Percentiles rank a stretch among this genome's conserved stretches.
Conservation (phyloP, 2,888 invertebrate genomes). For the Drosophila neotestacea region DNA sequence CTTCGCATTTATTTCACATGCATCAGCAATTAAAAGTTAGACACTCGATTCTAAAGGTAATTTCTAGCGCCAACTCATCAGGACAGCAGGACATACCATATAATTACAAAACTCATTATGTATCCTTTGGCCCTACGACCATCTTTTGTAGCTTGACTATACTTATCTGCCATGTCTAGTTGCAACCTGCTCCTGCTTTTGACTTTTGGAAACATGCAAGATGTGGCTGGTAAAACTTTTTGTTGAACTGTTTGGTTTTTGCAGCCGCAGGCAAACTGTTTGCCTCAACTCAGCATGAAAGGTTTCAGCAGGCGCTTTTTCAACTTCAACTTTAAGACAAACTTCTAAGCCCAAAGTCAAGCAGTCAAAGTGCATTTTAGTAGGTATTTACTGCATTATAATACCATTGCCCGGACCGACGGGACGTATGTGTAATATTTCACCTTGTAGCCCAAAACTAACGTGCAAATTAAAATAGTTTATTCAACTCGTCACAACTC, state of each 20-base stretch:
- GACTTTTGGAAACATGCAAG: constrained; percentile 22
- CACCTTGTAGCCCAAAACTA: constrained; percentile 31
- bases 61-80: constrained; percentile 53
- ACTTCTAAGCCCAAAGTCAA: constrained; percentile 69
- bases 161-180: constrained; percentile 29
- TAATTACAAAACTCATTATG: constrained; percentile 77
- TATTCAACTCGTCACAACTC: background rate
- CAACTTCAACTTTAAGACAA: constrained; percentile 29
- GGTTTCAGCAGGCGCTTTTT: constrained; percentile 19
- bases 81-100: constrained; percentile 36
- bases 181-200: constrained; percentile 14
- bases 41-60: constrained; percentile 68
- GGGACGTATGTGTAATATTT: constrained; percentile 69
- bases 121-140: constrained; percentile 21
- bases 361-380: constrained; percentile 75
- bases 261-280: constrained; percentile 64
- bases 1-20: constrained; percentile 65
- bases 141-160: constrained; percentile 1
- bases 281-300: constrained; percentile 62
- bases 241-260: constrained; percentile 65
- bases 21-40: constrained; percentile 77
- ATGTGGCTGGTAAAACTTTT: constrained; percentile 57
- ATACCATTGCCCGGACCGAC: constrained; percentile 10
- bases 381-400: constrained; percentile 59
- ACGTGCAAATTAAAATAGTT: constrained; percentile 54